Percentiles rank a stretch among this genome's conserved stretches.
Evolutionary conservation across 2,888 invertebrate genomes (phyloP).

Genomic region (Drosophila parthenogenetica): DNA sequence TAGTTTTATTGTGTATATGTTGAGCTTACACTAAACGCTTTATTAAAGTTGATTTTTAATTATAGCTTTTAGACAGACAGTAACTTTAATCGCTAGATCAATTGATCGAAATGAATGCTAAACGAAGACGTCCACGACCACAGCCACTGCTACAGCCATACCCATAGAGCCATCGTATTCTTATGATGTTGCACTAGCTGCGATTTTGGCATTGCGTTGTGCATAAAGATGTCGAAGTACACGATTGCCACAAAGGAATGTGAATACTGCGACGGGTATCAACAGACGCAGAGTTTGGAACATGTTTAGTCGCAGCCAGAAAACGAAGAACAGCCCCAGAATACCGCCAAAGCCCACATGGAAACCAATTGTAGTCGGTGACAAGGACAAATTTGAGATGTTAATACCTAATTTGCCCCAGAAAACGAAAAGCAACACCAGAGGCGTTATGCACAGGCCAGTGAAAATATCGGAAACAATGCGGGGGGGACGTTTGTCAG

Average conservation of each 20-base stretch:
- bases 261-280: conserved; percentile 92
- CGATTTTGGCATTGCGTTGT: conserved; percentile 74
- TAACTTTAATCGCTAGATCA: conserved; percentile 42
- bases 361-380: conserved; percentile 93
- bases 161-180: conserved; percentile 42
- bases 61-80: conserved; percentile 48
- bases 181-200: conserved; percentile 43
- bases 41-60: conserved; percentile 61
- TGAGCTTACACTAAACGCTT: conserved; percentile 76
- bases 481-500: conserved; percentile 96
- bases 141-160: conserved; percentile 30
- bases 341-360: conserved; percentile 96
- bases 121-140: conserved; percentile 10
- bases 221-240: conserved; percentile 91
- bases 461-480: conserved; percentile 96
- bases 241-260: conserved; percentile 97
- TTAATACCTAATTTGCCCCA: conserved; percentile 96
- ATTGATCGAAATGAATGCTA: conserved; percentile 44
- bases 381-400: conserved; percentile 91
- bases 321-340: conserved; percentile 93
- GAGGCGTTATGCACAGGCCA: conserved; percentile 91
- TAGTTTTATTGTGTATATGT: conserved; percentile 9
- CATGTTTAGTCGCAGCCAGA: conserved; percentile 98
- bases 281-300: conserved; percentile 97
- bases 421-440: conserved; percentile 92